These are phyloP conservation scores for Zygothrica quintamaculata DNA, from an alignment of 2,888 invertebrate species.

Conservation along the genomic window DNA sequence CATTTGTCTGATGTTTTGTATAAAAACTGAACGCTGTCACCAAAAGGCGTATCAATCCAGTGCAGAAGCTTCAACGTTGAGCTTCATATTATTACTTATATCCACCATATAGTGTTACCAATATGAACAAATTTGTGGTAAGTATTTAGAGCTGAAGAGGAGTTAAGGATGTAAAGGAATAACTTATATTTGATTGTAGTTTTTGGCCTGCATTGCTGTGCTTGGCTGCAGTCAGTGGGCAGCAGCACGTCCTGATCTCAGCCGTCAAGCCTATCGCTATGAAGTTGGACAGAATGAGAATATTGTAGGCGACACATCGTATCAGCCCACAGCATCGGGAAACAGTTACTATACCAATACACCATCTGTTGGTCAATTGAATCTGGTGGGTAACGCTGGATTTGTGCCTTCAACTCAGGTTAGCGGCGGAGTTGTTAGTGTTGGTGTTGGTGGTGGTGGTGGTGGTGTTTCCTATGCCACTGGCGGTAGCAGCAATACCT, in stretches of 20 bases:
- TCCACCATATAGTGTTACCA: constrained; percentile 22
- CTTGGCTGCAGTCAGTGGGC: constrained; percentile 47
- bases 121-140: constrained; percentile 78
- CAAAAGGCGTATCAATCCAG: constrained; percentile 59
- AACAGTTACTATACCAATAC: constrained; percentile 57
- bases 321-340: constrained; percentile 69
- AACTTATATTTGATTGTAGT: constrained; percentile 43
- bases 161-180: neutral
- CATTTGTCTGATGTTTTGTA: constrained; percentile 34
- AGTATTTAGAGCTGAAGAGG: constrained; percentile 36
- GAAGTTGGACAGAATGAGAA: constrained; percentile 63
- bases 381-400: constrained; percentile 23
- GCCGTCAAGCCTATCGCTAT: constrained; percentile 77
- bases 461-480: constrained; percentile 5
- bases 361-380: constrained; percentile 62
- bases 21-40: constrained; percentile 55
- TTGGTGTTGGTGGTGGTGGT: constrained; percentile 25
- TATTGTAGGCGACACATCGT: constrained; percentile 57
- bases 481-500: no score
- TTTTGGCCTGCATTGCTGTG: constrained; percentile 68
- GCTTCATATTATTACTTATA: constrained; percentile 27
- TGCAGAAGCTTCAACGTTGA: constrained; percentile 59
- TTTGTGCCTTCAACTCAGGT: constrained; percentile 35
- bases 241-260: constrained; percentile 79
- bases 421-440: constrained; percentile 33